Percentiles rank a stretch among this genome's conserved stretches.
Conservation (phyloP, 2,113 vertebrate species). For the Heterochromis multidens region DNA sequence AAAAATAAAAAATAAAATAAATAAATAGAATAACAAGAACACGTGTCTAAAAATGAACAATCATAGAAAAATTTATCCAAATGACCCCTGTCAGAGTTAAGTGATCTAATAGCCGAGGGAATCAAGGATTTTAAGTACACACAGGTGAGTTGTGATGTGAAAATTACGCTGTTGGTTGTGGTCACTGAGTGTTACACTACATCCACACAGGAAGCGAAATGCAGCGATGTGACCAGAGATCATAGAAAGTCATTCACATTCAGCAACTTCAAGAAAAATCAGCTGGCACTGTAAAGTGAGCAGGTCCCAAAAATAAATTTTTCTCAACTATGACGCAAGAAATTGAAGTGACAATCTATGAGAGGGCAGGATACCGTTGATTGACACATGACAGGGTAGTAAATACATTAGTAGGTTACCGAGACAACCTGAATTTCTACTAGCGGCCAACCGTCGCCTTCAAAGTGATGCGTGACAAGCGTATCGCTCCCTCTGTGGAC, state of each 20-base stretch:
- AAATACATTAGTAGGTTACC: background rate
- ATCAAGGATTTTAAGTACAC: background rate
- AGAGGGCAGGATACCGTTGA: background rate
- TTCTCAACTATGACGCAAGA: background rate
- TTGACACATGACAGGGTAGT: background rate
- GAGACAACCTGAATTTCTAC: background rate
- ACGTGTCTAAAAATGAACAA: background rate
- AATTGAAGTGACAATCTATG: rapidly evolving
- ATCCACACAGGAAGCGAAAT: background rate
- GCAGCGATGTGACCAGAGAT: background rate
- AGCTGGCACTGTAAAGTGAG: background rate
- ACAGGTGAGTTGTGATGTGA: background rate
- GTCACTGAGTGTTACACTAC: background rate
- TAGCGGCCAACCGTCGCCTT: background rate
- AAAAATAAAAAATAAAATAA: background rate
- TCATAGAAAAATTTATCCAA: background rate
- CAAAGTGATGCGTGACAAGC: background rate
- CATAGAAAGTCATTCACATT: background rate
- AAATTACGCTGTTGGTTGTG: background rate
- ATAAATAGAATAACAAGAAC: background rate
- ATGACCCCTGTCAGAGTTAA: background rate
- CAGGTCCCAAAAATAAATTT: background rate
- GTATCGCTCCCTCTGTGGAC: background rate
- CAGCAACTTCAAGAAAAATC: background rate
- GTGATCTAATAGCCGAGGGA: background rate